Conservation (phyloP, 1,140 invertebrate species). For the Camponotus pennsylvanicus region DNA sequence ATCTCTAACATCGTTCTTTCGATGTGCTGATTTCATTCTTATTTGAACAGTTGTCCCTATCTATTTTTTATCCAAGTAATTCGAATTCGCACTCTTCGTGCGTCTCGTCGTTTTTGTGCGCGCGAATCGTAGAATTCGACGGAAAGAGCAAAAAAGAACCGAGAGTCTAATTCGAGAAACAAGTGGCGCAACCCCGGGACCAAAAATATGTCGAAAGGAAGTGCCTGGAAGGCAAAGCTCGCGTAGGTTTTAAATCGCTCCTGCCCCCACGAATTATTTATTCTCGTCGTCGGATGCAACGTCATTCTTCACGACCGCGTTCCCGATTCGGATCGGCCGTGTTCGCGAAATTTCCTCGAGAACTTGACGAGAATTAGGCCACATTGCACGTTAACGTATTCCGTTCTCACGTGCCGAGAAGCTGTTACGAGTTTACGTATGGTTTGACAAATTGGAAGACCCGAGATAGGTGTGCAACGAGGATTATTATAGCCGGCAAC, state of each 20-base stretch:
- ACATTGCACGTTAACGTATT: background rate
- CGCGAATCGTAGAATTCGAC: constrained; percentile 13
- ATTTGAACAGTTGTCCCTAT: background rate
- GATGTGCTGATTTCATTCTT: background rate
- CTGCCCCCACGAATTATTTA: constrained; percentile 53
- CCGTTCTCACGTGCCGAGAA: constrained; percentile 12
- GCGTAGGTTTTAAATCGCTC: constrained; percentile 37
- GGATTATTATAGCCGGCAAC: constrained; percentile 19
- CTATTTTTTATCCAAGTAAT: background rate
- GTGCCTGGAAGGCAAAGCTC: constrained; percentile 28
- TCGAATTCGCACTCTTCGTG: background rate
- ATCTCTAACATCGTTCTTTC: background rate
- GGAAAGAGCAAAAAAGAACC: constrained; percentile 17
- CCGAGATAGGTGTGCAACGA: constrained; percentile 14
- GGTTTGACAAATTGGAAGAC: constrained; percentile 35
- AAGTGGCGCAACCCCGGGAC: constrained; percentile 50
- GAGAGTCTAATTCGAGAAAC: constrained; percentile 61
- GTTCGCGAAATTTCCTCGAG: background rate
- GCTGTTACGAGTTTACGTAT: constrained; percentile 1
- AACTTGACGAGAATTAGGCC: background rate
- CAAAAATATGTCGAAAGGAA: constrained; percentile 67
- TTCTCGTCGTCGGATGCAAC: constrained; percentile 46
- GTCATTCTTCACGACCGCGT: constrained; percentile 3
- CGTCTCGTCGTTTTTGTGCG: background rate
- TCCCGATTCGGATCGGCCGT: constrained; percentile 16